These are phyloP conservation scores for Poeciliopsis gracilis DNA, from an alignment of 2,797 vertebrate genomes.

Conservation along the genomic window DNA sequence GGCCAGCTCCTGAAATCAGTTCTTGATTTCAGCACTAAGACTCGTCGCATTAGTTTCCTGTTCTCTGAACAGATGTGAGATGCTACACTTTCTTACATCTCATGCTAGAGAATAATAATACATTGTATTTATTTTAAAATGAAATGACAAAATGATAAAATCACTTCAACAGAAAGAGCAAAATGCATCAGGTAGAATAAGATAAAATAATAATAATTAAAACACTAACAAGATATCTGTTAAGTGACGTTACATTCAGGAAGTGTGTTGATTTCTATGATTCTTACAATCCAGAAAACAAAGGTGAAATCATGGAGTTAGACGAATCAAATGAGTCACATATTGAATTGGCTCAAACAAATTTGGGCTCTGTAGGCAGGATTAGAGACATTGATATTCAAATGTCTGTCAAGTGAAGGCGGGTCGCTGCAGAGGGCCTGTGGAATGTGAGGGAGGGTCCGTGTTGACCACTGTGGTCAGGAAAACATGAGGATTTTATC, in stretches of 20 bases:
- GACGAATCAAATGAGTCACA: not conserved
- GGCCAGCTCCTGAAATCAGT: conserved; percentile 55
- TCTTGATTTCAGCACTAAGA: conserved; percentile 36
- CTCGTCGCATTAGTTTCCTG: conserved; percentile 45
- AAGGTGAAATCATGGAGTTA: not conserved
- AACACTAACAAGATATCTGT: not conserved
- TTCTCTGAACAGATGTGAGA: not conserved
- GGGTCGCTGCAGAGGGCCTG: not conserved
- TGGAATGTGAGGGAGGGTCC: conserved; percentile 1
- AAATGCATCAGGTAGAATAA: too few species aligned
- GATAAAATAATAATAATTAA: not conserved
- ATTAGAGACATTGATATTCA: not conserved
- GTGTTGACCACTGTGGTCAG: not conserved
- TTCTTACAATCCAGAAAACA: not conserved
- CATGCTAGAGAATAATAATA: not conserved
- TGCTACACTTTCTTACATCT: not conserved
- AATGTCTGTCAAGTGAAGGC: not conserved
- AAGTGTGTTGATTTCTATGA: not conserved
- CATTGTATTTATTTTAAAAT: too few species aligned
- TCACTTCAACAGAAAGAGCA: too few species aligned
- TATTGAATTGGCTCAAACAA: not conserved
- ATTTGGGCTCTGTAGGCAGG: not conserved
- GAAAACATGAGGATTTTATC: not conserved
- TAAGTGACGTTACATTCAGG: not conserved
- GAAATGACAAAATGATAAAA: too few species aligned